Percentiles rank a stretch among this genome's conserved stretches.
phyloP scores from a whole-genome alignment of 2,888 invertebrate genomes.

The Trilocha varians region DNA sequence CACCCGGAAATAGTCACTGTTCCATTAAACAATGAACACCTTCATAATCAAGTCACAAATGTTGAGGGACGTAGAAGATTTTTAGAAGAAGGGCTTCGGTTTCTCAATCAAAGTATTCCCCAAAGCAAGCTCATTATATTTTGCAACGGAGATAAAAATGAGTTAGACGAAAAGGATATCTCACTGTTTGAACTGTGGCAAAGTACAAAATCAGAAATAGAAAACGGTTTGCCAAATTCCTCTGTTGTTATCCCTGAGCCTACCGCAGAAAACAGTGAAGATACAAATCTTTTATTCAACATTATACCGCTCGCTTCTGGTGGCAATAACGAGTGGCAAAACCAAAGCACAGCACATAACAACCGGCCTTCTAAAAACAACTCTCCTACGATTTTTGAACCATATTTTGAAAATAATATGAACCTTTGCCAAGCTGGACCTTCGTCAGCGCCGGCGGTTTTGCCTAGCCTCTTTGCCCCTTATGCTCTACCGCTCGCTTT shows the following conservation, averaged over 20 bases:
- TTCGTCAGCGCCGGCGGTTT: too few species aligned
- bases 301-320: constrained; percentile 10
- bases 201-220: constrained; percentile 9
- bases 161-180: constrained; percentile 8
- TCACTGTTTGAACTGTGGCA: constrained; percentile 10
- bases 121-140: constrained; percentile 9
- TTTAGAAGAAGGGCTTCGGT: constrained; percentile 9
- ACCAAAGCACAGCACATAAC: constrained; percentile 8
- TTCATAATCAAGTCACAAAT: constrained; percentile 7
- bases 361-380: constrained; percentile 7
- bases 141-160: constrained; percentile 9
- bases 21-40: constrained; percentile 7
- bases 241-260: constrained; percentile 7
- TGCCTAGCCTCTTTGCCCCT: too few species aligned
- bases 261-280: constrained; percentile 6
- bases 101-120: constrained; percentile 8
- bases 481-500: too few species aligned
- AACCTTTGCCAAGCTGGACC: constrained; percentile 11
- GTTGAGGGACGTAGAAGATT: constrained; percentile 9
- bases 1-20: constrained; percentile 9
- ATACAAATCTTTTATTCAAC: too few species aligned
- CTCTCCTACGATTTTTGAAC: constrained; percentile 4
- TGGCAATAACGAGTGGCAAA: constrained; percentile 6
- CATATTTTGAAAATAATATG: constrained; percentile 6
- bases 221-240: constrained; percentile 8